Evolutionary conservation across 2,797 vertebrate genomes (phyloP).

Genomic region (Enteromius viviparus): DNA sequence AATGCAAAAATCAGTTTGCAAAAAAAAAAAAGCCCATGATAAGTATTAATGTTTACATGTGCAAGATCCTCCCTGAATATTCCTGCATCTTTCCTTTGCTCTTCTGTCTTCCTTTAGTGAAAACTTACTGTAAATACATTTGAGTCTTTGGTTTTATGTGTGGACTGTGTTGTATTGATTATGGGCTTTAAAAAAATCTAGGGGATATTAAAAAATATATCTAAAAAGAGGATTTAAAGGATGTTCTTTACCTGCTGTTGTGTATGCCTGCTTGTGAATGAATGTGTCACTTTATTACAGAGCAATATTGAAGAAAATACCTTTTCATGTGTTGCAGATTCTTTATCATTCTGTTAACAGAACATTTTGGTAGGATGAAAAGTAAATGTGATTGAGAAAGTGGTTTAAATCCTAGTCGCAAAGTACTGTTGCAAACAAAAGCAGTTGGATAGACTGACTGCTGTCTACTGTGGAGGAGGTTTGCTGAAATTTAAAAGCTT

Average conservation of each 20-base stretch:
- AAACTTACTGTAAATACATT: constrained; percentile 77
- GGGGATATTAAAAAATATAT: constrained; percentile 44
- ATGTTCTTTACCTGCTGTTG: constrained; percentile 72
- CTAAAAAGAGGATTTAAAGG: constrained; percentile 57
- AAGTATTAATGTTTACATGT: constrained; percentile 44
- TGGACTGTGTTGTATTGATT: constrained; percentile 76
- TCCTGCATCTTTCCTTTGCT: constrained; percentile 63
- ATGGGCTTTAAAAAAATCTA: constrained; percentile 71
- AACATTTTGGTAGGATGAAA: constrained; percentile 18
- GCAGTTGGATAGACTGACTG: not conserved
- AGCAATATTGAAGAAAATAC: constrained; percentile 71
- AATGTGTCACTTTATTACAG: constrained; percentile 76
- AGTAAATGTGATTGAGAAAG: not conserved
- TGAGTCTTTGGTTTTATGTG: constrained; percentile 67
- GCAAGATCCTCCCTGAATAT: constrained; percentile 44
- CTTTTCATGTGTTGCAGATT: constrained; percentile 59
- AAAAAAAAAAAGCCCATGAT: not conserved
- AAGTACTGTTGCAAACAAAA: constrained; percentile 11
- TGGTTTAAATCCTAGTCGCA: constrained; percentile 33
- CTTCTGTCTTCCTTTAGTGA: constrained; percentile 75
- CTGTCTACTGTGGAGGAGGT: not conserved
- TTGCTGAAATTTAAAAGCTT: not conserved
- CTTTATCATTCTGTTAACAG: constrained; percentile 29
- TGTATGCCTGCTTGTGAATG: constrained; percentile 78
- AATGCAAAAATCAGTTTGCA: constrained; percentile 12